phyloP scores from a whole-genome alignment of 2,888 invertebrate genomes.

The Priocnemis perturbator region DNA sequence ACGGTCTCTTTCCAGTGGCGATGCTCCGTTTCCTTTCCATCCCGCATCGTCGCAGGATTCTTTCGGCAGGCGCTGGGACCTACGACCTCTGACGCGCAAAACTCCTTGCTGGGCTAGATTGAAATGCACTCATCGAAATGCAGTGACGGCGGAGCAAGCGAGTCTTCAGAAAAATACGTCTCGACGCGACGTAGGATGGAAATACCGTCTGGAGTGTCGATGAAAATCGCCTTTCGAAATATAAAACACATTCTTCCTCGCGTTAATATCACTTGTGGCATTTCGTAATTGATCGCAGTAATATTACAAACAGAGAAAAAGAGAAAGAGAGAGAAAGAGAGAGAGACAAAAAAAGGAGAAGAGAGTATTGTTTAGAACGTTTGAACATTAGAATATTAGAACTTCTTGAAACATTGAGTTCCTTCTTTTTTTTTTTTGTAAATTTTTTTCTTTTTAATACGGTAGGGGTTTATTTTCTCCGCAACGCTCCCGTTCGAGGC shows the following conservation, averaged over 20 bases:
- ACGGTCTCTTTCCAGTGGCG: no score
- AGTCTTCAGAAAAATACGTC: constrained; percentile 14
- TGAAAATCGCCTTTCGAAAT: not conserved
- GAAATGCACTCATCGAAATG: constrained; percentile 39
- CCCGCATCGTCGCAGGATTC: no score
- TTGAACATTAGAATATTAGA: no score
- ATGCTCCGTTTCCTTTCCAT: no score
- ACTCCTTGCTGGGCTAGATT: constrained; percentile 13
- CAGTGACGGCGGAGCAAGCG: constrained; percentile 22
- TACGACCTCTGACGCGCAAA: no score
- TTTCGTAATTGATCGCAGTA: not conserved
- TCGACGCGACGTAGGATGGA: constrained; percentile 19
- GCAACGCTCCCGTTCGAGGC: constrained; percentile 20
- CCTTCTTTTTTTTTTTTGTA: no score
- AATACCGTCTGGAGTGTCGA: constrained; percentile 32
- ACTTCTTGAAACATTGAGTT: no score
- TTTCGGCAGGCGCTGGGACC: no score
- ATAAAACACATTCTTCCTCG: constrained; percentile 1
- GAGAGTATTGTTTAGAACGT: not conserved
- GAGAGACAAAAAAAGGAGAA: not conserved
- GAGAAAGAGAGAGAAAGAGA: not conserved
- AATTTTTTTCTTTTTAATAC: no score
- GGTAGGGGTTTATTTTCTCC: constrained; percentile 32
- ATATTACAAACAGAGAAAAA: not conserved
- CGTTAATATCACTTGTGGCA: constrained; percentile 6